Conservation (phyloP, 2,888 invertebrate species). For the Tipula lateralis region DNA sequence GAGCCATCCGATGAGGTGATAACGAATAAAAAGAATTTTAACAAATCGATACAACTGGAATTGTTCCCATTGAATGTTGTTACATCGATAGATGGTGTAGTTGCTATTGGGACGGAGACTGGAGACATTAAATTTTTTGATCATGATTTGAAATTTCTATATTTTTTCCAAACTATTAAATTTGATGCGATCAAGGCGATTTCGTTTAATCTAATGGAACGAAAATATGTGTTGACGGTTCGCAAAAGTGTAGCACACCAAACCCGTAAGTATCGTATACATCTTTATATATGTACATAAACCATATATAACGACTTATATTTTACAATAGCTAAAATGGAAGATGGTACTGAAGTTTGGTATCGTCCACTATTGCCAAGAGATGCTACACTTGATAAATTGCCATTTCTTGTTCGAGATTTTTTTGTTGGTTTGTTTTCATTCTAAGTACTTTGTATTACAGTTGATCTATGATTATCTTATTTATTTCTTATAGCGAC, state of each 20-base stretch:
- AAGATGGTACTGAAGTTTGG: conserved; percentile 29
- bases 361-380: conserved; percentile 43
- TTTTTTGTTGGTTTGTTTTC: conserved; percentile 54
- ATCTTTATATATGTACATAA: neutral
- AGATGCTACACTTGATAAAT: conserved; percentile 51
- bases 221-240: neutral
- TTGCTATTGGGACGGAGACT: conserved; percentile 53
- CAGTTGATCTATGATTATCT: no score
- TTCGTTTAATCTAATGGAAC: neutral
- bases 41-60: conserved; percentile 33
- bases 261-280: neutral
- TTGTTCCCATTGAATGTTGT: conserved; percentile 51
- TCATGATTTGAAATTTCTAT: conserved; percentile 53
- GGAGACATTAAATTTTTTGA: conserved; percentile 60
- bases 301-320: neutral
- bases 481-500: conserved; percentile 44
- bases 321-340: neutral
- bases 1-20: conserved; percentile 32
- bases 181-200: neutral
- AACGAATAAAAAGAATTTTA: conserved; percentile 32
- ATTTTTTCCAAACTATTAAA: conserved; percentile 40
- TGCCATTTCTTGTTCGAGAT: conserved; percentile 53
- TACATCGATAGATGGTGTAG: conserved; percentile 52
- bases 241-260: neutral
- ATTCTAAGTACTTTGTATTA: neutral